Evolutionary conservation across 2,113 vertebrate genomes (phyloP).

Genomic region (Circaetus gallicus): DNA sequence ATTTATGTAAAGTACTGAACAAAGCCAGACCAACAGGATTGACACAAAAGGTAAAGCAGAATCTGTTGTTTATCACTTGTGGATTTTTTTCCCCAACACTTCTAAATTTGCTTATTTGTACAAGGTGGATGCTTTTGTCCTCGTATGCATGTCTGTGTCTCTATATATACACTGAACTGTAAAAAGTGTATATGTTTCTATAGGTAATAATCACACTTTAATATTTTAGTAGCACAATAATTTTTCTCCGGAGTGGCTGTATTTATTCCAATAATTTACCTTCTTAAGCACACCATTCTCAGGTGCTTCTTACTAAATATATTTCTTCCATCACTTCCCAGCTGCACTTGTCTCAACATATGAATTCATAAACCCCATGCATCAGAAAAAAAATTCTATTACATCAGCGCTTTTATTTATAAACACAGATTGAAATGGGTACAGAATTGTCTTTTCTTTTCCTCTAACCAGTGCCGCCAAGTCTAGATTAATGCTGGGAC

Average conservation of each 20-base stretch:
- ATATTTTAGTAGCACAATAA: background rate
- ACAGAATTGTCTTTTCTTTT: background rate
- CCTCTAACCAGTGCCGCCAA: background rate
- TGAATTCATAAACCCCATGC: background rate
- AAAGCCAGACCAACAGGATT: background rate
- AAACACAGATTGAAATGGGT: background rate
- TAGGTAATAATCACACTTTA: background rate
- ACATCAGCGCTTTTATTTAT: background rate
- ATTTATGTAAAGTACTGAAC: background rate
- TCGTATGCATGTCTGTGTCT: rapidly evolving
- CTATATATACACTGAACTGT: background rate
- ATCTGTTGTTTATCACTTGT: background rate
- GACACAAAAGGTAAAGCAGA: background rate
- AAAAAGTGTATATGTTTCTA: background rate
- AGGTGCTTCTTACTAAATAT: background rate
- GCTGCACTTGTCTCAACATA: background rate
- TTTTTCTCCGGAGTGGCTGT: background rate
- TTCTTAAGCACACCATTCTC: background rate
- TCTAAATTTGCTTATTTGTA: background rate
- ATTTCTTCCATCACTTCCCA: background rate
- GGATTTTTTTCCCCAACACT: rapidly evolving
- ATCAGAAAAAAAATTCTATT: background rate
- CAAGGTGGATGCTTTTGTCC: background rate
- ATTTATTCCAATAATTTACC: background rate
- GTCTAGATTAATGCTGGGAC: background rate